These are phyloP conservation scores for Pachyrhynchus sulphureomaculatus DNA, from an alignment of 1,140 invertebrate species.

Conservation along the genomic window DNA sequence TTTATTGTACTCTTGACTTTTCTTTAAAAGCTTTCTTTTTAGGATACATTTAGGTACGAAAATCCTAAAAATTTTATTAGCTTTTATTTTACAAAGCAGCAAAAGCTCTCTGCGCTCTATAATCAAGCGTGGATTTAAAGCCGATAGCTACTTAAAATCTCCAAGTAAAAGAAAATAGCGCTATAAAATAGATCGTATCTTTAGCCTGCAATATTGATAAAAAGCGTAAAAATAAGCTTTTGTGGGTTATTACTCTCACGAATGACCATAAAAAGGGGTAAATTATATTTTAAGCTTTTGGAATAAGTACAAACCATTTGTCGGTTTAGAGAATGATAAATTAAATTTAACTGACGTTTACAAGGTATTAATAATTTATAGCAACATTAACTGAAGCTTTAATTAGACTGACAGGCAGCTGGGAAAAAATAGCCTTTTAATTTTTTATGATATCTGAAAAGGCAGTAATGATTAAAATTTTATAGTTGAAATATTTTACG, in stretches of 20 bases:
- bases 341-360: no score
- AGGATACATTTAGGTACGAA: background rate
- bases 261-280: background rate
- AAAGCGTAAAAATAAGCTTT: constrained; percentile 2
- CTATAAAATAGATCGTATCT: constrained; percentile 3
- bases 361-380: no score
- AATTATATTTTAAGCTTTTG: background rate
- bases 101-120: background rate
- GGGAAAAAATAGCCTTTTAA: background rate
- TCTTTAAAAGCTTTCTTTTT: background rate
- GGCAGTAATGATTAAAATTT: background rate
- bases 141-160: background rate
- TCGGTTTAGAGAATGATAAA: no score
- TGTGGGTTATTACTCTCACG: background rate
- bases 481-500: constrained; percentile 5
- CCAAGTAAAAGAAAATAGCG: background rate
- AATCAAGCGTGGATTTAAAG: background rate
- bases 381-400: background rate
- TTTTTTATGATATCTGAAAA: background rate
- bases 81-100: background rate
- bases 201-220: background rate
- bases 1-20: background rate
- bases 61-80: background rate
- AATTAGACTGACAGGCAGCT: background rate
- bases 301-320: background rate